Percentiles rank a stretch among this genome's conserved stretches.
Conservation (phyloP, 2,113 vertebrate species). For the Peromyscus leucopus region DNA sequence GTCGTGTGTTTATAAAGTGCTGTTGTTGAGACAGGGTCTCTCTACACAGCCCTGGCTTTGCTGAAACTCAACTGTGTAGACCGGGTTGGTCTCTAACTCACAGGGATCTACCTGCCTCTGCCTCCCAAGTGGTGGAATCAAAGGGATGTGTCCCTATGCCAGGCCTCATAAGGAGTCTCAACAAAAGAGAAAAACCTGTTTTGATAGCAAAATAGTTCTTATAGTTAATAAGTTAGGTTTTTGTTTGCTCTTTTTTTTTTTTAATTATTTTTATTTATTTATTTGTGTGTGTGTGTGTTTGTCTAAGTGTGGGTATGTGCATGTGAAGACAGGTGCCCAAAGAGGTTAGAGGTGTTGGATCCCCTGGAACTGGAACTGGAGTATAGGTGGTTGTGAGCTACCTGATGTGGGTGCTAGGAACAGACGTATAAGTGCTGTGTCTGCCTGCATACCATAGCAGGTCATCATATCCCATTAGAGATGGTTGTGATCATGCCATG, state of each 20-base stretch:
- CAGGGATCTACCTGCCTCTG: neutral
- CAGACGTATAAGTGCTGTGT: neutral
- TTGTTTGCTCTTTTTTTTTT: neutral
- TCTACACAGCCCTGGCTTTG: neutral
- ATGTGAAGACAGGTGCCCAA: neutral
- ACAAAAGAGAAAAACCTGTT: neutral
- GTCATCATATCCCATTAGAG: neutral
- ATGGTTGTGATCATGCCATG: neutral
- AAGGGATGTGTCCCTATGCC: neutral
- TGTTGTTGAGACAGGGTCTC: neutral
- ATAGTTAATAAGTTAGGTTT: constrained; percentile 8
- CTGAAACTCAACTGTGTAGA: neutral
- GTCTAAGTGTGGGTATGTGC: neutral
- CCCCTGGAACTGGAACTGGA: neutral
- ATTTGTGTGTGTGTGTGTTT: neutral
- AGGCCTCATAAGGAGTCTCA: neutral
- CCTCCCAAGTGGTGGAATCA: neutral
- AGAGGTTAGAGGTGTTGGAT: too few species aligned
- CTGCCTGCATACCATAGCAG: neutral
- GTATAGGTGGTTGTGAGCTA: neutral
- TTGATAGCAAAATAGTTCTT: constrained; percentile 11
- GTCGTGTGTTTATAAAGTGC: neutral
- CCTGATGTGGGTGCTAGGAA: neutral
- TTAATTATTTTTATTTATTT: neutral
- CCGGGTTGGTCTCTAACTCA: neutral